Evolutionary conservation across 2,888 invertebrate genomes (phyloP), one percentile per base, ranked within the genome.

Genomic region (Erannis defoliaria): DNA sequence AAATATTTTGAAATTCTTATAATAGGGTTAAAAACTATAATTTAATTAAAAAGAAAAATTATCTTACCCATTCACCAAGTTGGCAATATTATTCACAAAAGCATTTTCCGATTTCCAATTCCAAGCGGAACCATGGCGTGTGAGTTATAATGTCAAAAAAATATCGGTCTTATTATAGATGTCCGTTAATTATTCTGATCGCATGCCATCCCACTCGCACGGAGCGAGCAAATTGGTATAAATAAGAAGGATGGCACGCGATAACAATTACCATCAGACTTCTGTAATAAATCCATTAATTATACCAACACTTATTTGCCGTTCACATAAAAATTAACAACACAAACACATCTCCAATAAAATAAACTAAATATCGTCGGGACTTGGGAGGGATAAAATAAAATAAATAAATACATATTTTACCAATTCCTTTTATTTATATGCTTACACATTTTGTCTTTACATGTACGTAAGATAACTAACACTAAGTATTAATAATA

Each of bases 391-490:
- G 62, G 50, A 45, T 50, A 29, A 70, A 79, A 74, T 75, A 67
- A 80, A 75, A 79, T 75, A 84, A 67, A 70, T 66, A 68, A 55
- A 68, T 61, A 55, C 55, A 57, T 76, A 74, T 80, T 83, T 86
- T 86, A 86, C 87, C 88, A 90, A 90, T 89, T 92, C 89, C 86
- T 81, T 85, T 90, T 88, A 84, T 87, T 87, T 72, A 79, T 81
- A 86, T 77, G 86, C 85, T 88, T 90, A 91, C 86, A 88, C 74
- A 38, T 49, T 38, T 26, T 77, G 76, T 81, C 78, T 78, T 80
- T 76, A 84, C 77, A 84, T 80, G 76, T 77, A 76, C 66, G 84
- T 82, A 78, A 82, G 76, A 85, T 87, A 88, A 84, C 84, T 70
- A 81, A 77, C 68, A 74, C 82, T 85, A 81, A 81, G 81, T 80